Percentiles rank a stretch among this genome's conserved stretches.
Conservation (phyloP, 1,140 invertebrate genomes). For the Drosophila gunungcola region DNA sequence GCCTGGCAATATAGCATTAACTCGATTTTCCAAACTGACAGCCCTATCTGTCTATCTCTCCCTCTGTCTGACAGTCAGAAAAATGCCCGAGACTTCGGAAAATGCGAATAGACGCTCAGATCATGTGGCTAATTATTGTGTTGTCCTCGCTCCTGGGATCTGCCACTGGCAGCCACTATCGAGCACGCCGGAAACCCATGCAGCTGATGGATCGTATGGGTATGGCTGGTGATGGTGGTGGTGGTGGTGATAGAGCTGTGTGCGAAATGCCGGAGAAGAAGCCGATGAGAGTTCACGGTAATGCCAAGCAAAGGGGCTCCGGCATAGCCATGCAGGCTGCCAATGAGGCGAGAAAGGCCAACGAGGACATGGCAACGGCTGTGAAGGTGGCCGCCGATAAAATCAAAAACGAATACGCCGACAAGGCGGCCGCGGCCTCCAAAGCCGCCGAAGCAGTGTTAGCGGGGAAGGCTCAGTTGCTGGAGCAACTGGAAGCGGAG, state of each 20-base stretch:
- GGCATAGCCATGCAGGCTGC: slow-evolving; percentile 60
- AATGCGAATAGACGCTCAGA: slow-evolving; percentile 55
- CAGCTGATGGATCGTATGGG: not conserved
- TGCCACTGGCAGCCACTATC: slow-evolving; percentile 1
- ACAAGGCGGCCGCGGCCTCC: slow-evolving; percentile 56
- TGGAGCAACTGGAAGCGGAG: slow-evolving; percentile 66
- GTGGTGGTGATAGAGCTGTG: not conserved
- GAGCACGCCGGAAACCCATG: slow-evolving; percentile 2
- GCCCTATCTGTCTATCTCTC: not conserved
- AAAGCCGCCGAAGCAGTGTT: slow-evolving; percentile 64
- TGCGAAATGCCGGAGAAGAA: not conserved
- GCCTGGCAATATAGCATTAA: slow-evolving; percentile 40
- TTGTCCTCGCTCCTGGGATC: slow-evolving; percentile 7
- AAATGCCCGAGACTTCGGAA: slow-evolving; percentile 36
- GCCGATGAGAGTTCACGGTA: not conserved
- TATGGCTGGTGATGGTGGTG: not conserved
- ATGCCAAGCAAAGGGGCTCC: slow-evolving; percentile 31
- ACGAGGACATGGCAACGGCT: slow-evolving; percentile 61
- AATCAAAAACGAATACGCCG: slow-evolving; percentile 63
- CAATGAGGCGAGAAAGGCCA: slow-evolving; percentile 61
- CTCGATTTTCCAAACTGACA: slow-evolving; percentile 3
- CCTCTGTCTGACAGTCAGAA: slow-evolving; percentile 25
- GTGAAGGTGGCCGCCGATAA: slow-evolving; percentile 52
- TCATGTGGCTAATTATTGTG: slow-evolving; percentile 43
- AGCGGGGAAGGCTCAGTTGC: slow-evolving; percentile 39